Base-by-base conservation (phyloP, 2,888 invertebrate species). In the Melanotus villosus region DNA sequence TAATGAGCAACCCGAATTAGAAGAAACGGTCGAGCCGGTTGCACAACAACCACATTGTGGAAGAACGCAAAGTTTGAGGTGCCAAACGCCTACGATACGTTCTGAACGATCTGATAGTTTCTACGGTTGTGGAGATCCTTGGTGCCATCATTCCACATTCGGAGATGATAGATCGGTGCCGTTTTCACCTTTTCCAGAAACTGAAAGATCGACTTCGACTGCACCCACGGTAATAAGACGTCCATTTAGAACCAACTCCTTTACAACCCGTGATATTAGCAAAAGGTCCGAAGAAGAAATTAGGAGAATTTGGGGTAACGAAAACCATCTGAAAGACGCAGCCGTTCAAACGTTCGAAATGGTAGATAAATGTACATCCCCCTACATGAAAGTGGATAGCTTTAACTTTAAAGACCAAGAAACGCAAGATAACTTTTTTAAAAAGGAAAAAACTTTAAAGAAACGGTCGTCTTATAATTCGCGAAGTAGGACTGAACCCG, bases 341-440 rank as follows among this genome's bases (percentile, higher is more conserved):
- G 85, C 87, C 2, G 87, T 88, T 52, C 89, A 89, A 77, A 89
- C 89, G 6, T 82, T 82, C 62, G 84, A 85, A 73, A 84, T 84
- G 82, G 80, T 84, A 9, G 84, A 84, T 71, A 84, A 84, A 71
- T 84, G 84, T 68, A 85, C 84, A 9, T 85, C 84, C 52, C 84
- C 85, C 5, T 81, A 82, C 73, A 67, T 80, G 52, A 77, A 78
- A 67, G 73, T 74, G 60, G 79, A 79, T 45, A 78, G 75, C 41
- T 73, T 74, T 57, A 65, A 68, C 26, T 57, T 73, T 12, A 70
- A 70, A 36, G 52, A 75, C 1, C 69, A 68, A 21, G 65, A 64
- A 21, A 57, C 43, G 36, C 65, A 65, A 57, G 71, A 65, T 34
- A 66, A 66, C 41, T 73, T 68, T 36, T 63, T 59, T 21, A 75